Evolutionary conservation across 2,797 vertebrate genomes (phyloP).

Genomic region (Halcyon leucocephala): DNA sequence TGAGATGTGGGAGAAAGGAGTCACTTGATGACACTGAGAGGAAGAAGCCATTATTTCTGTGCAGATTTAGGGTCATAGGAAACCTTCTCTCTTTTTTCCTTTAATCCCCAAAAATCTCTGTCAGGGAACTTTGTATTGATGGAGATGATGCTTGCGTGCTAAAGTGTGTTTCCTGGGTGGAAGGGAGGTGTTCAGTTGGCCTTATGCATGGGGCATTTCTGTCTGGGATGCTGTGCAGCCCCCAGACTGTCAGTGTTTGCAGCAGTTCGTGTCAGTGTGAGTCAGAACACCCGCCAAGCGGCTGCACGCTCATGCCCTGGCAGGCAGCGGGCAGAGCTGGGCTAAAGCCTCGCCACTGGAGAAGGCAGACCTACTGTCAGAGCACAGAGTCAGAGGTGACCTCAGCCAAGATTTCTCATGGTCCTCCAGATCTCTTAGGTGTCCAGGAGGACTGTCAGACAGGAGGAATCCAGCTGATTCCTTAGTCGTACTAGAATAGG

Average conservation of each 20-base stretch:
- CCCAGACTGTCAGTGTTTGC: not conserved
- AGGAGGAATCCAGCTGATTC: not conserved
- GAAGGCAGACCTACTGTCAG: not conserved
- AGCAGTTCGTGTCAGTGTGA: not conserved
- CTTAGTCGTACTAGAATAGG: not conserved
- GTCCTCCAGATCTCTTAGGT: not conserved
- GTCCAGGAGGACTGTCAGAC: not conserved
- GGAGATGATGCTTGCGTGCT: not conserved
- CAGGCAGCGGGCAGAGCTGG: not conserved
- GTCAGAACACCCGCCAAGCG: no score
- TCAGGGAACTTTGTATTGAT: not conserved
- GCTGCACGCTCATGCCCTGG: not conserved
- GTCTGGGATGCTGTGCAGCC: not conserved
- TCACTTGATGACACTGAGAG: not conserved
- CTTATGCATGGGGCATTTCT: not conserved
- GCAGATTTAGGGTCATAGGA: not conserved
- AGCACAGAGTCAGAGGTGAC: fast-evolving
- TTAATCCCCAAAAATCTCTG: not conserved
- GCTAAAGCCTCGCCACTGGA: not conserved
- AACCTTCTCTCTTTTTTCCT: not conserved
- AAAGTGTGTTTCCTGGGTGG: not conserved
- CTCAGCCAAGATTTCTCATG: not conserved
- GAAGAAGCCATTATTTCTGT: not conserved
- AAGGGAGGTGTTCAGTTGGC: not conserved
- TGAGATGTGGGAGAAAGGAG: not conserved